Conservation (phyloP, 2,888 invertebrate genomes). For the Melangyna quadrimaculata region DNA sequence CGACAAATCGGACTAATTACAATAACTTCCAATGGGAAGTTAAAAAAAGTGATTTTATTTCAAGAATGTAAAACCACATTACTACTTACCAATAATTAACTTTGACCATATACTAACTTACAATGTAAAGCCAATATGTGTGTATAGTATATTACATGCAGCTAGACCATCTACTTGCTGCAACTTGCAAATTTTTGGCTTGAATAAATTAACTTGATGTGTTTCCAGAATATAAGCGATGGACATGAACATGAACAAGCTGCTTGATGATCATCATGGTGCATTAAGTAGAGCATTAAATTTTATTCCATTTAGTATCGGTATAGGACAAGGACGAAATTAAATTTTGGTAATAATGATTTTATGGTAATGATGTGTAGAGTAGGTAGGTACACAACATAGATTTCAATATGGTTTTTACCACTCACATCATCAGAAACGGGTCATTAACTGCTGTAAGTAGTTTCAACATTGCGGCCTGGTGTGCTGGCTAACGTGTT, state of each 20-base stretch:
- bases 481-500: conserved; percentile 15
- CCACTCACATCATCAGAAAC: neutral
- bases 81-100: neutral
- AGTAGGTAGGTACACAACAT: too few species aligned
- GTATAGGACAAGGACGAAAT: neutral
- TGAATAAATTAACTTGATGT: neutral
- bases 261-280: neutral
- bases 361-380: conserved; percentile 15
- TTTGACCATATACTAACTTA: neutral
- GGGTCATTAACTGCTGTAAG: conserved; percentile 20
- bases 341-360: conserved; percentile 25
- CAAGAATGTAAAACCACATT: too few species aligned
- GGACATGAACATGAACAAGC: neutral
- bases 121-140: neutral
- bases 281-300: neutral
- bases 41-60: too few species aligned
- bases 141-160: too few species aligned
- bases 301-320: too few species aligned
- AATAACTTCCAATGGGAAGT: too few species aligned
- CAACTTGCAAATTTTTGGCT: neutral
- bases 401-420: neutral
- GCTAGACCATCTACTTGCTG: too few species aligned
- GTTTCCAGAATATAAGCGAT: neutral
- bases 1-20: too few species aligned
- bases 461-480: neutral